Conservation (phyloP, 2,113 vertebrate genomes). For the Scortum barcoo region DNA sequence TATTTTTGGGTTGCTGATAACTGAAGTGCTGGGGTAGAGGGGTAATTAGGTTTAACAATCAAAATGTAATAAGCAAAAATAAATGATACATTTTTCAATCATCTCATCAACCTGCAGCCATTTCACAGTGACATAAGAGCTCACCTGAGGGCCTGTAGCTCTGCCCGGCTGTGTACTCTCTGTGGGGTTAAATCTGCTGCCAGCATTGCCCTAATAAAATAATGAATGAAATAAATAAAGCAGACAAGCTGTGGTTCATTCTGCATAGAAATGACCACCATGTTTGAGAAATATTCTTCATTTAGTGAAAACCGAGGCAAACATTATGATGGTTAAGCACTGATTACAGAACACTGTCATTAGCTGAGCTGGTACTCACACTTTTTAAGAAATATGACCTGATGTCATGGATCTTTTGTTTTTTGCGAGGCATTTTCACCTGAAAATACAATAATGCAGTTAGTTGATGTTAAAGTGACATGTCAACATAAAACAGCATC, state of each 20-base stretch:
- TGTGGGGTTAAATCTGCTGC: not conserved
- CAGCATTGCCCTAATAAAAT: not conserved
- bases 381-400: not conserved
- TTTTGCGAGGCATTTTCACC: conserved; percentile 12
- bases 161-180: not conserved
- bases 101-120: not conserved
- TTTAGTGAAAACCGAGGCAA: too few species aligned
- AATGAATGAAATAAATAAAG: not conserved
- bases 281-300: not conserved
- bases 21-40: too few species aligned
- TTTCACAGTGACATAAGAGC: not conserved
- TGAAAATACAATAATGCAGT: not conserved
- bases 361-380: conserved; percentile 5
- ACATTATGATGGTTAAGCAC: too few species aligned
- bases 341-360: not conserved
- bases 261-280: not conserved
- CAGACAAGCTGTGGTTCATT: not conserved
- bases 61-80: too few species aligned
- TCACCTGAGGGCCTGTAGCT: not conserved
- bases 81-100: not conserved
- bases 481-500: too few species aligned
- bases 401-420: not conserved
- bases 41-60: too few species aligned
- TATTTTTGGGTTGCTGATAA: too few species aligned
- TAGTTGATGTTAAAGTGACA: not conserved